A percentile compares a stretch with the other conserved stretches of the same genome.
phyloP scores from a whole-genome alignment of 2,797 vertebrate genomes.

The Falco columbarius region DNA sequence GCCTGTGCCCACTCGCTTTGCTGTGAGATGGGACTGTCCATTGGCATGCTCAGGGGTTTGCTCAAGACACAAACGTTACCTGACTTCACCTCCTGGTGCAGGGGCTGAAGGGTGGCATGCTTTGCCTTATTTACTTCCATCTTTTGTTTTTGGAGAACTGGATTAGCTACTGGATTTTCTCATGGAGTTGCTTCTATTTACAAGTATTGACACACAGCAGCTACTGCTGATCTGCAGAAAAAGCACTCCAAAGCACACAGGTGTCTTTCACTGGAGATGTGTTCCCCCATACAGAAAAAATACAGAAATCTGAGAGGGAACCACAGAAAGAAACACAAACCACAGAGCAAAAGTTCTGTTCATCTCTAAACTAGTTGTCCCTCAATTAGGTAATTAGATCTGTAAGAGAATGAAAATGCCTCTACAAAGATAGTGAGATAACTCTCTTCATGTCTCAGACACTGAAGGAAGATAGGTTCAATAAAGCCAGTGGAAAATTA shows the following conservation, averaged over 20 bases:
- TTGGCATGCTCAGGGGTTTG: neutral
- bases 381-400: neutral
- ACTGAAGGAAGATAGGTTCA: neutral
- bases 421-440: neutral
- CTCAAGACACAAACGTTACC: neutral
- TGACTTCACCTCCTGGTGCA: neutral
- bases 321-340: neutral
- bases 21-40: neutral
- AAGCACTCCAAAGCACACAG: neutral
- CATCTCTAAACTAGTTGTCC: neutral
- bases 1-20: neutral
- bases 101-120: neutral
- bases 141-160: neutral
- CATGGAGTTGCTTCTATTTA: neutral
- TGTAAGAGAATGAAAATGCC: neutral
- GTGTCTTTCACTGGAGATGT: neutral
- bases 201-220: neutral
- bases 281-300: neutral
- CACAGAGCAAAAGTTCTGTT: neutral
- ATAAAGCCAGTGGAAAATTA: neutral
- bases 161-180: neutral
- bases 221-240: neutral
- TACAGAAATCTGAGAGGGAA: neutral
- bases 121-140: neutral
- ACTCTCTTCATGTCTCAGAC: neutral